Evolutionary conservation across 2,113 vertebrate species (phyloP), one percentile per base, ranked within the genome.

Genomic region (Lota lota): DNA sequence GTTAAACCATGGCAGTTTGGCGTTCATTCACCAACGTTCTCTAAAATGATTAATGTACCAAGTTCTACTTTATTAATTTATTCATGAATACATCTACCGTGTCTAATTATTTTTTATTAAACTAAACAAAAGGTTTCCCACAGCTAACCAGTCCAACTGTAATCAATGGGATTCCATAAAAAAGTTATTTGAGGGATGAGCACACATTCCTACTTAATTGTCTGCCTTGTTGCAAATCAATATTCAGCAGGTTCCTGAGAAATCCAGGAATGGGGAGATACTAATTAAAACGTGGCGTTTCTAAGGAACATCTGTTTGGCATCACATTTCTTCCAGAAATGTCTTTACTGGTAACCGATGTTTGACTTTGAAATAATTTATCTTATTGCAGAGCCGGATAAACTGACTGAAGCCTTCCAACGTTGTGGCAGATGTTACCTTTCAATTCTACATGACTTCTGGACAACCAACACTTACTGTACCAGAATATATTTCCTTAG

Each of bases 391-490:
- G 2, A 57, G 47, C 24, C 51, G 54, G 65, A 82, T 76, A 61
- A 82, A 68, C 68, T 72, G 79, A 78, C 7, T 75, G 67, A 77
- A 74, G 70, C 63, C 64, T 80, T 85, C 72, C 40, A 47, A 66
- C 77, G 2, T 63, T 28, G 22, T 51, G 72, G 73, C 83, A 87
- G 85, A 91, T 86, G 85, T 78, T 68, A 90, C 51, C 79, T 79
- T 79, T 87, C 80, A 88, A 82, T 79, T 79, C 67, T 77, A 81
- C 64, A 51, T 67, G 80, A 89, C 85, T 89, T 84, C 71, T 85
- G 80, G 66, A 80, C 80, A 84, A 88, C 83, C 75, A 79, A 86
- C 84, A 87, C 79, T 69, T 71, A 84, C 80, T 62, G 77, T 67
- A 82, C 36, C 72, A 75, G 86, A 85, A 82, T 84, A 82, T 84